Evolutionary conservation across 64 coral and sea anemone genomes (phyloP), one percentile per base, ranked within the genome.

Genomic region (Montipora cactus): DNA sequence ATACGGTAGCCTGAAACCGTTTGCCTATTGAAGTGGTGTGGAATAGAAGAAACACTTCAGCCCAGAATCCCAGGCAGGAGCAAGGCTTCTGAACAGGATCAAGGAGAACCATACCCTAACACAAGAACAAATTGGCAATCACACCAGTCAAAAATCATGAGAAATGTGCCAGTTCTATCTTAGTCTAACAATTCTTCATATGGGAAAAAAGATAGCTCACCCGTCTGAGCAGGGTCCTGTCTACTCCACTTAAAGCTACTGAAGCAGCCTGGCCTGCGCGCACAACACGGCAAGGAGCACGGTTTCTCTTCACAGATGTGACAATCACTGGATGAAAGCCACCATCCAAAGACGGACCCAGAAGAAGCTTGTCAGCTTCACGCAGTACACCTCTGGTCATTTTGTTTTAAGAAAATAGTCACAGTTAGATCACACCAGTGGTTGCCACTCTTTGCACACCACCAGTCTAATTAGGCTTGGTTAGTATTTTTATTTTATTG

Each of bases 1-100:
- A 96, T 10, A 99, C 89, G 19, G 97, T 99, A 13, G 94, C 95
- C 64, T 99, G 97, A 45, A 99, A 99, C 19, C 97, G 74, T 81
- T 96, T 94, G 47, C 59, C 91, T 18, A 99, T 91, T 8, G 88
- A 52, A 8, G 94, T 92, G 9, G 94, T 95, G 66, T 99, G 97
- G 22, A 96, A 99, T 20, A 99, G 47, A 71, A 99, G 82, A 81
- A 94, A 99, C n/a, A 99, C 89, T 4, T 95, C 95, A 20, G 97
- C 97, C 75, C 84, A 94, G 69, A 99, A 94, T 16, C 73, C 84
- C 8, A 69, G n/a, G 28, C 87, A 99, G 70, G 94, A 89, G 8
- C 71, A 71, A 37, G 92, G 97, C 45, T 87, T 92, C 76, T 92
- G 18, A 22, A 25, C 57, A 28, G 92, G 92, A 84, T 96, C 95